Base-by-base conservation (phyloP, 2,888 invertebrate genomes). In the Electrophaes corylata region DNA sequence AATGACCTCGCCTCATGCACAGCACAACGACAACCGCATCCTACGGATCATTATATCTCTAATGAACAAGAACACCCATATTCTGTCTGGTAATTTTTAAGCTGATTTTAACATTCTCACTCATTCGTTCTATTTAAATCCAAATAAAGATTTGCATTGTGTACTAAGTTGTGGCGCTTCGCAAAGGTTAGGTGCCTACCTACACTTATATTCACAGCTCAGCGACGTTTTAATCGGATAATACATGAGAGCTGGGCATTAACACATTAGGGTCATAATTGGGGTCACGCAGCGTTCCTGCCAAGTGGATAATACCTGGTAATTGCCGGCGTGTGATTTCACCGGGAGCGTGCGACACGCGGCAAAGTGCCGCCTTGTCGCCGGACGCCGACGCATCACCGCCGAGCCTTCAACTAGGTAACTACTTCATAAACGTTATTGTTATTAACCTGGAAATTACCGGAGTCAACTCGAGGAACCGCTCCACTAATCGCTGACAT, bases 241-340 rank as follows among this genome's bases (percentile, higher is more conserved):
- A 67, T 62, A 52, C 49, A 58, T 58, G 63, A 56, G 65, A 63
- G 45, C 54, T 46, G 60, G 50, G 64, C 63, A 76, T 76, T 71
- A 72, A 58, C 66, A 66, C 76, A 78, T 76, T 76, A 75, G 72
- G 73, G 74, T 67, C 75, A 75, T 76, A 79, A 79, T 79, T 73
- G 75, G 62, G 67, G 65, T 69, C 70, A 73, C 60, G 64, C 53
- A 66, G 63, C 65, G 53, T 56, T 51, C 64, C 35, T 62, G 71
- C 70, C 79, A 81, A 82, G 76, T 78, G 78, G 73, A 74, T 76
- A 76, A 79, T 73, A 71, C 68, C 71, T 58, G 62, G 69, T 79
- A 81, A 79, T 80, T 78, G 78, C 64, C 71, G 66, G 55, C 73
- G 76, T 76, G 77, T 78, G 81, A 81, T 78, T 76, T 72, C 71